Conservation (phyloP, 2,113 vertebrate genomes). For the Opisthocomus hoazin region DNA sequence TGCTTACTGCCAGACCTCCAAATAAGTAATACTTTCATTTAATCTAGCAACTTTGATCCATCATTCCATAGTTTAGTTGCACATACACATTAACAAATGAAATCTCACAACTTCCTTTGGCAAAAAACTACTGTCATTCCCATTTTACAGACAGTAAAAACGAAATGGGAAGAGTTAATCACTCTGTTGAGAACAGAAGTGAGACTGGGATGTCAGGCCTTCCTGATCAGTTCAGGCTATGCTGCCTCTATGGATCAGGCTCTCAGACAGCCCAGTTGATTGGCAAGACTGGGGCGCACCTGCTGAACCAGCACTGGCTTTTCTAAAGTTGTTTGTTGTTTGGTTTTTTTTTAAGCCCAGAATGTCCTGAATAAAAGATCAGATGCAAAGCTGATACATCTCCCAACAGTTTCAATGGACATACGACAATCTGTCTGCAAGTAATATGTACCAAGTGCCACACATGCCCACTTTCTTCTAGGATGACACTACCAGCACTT, state of each 20-base stretch:
- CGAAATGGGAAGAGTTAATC: not conserved
- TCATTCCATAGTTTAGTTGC: not conserved
- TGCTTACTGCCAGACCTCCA: slow-evolving; percentile 25
- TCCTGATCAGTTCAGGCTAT: not conserved
- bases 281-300: not conserved
- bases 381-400: not conserved
- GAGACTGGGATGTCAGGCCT: not conserved
- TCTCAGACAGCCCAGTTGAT: not conserved
- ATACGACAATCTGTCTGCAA: not conserved
- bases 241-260: not conserved
- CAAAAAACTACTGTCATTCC: not conserved
- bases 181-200: not conserved
- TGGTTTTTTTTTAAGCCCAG: not conserved
- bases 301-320: not conserved
- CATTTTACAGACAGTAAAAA: not conserved
- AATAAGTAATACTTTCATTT: not conserved
- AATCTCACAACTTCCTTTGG: not conserved
- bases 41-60: not conserved
- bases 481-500: not conserved
- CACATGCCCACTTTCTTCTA: not conserved
- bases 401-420: not conserved
- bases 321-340: not conserved
- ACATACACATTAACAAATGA: not conserved
- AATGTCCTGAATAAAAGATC: not conserved
- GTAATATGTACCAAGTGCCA: not conserved